These are phyloP conservation scores for Linurgus olivaceus DNA, from an alignment of 2,797 vertebrate genomes.

Conservation along the genomic window DNA sequence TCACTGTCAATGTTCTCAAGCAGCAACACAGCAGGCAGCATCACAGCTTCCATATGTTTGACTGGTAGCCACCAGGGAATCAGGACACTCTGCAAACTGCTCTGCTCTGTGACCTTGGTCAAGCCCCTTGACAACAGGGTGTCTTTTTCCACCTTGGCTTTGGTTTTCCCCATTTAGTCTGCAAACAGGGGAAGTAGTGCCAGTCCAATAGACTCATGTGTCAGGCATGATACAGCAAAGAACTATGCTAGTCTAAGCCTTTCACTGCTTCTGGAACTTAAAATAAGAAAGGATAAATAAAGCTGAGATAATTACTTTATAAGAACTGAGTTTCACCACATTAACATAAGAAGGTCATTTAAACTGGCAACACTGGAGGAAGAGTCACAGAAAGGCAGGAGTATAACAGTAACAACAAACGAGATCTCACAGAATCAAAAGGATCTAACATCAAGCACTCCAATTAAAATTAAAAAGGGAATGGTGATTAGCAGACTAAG, in stretches of 20 bases:
- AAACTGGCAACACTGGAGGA: background rate
- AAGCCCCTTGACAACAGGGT: background rate
- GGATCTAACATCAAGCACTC: background rate
- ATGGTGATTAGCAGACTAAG: background rate
- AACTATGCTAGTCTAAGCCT: background rate
- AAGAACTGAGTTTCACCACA: background rate
- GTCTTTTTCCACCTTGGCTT: background rate
- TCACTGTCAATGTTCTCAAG: background rate
- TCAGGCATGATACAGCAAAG: background rate
- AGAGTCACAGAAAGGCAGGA: background rate
- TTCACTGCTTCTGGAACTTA: background rate
- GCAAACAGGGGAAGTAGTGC: background rate
- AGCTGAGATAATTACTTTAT: background rate
- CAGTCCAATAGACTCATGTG: rapidly evolving
- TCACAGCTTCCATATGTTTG: background rate
- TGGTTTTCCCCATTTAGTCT: background rate
- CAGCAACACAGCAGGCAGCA: background rate
- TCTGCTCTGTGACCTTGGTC: background rate
- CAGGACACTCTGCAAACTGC: background rate
- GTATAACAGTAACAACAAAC: background rate
- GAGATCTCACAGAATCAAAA: background rate
- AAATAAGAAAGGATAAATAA: background rate
- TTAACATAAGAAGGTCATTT: background rate
- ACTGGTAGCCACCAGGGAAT: background rate
- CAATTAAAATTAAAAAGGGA: background rate